phyloP scores from a whole-genome alignment of 1,140 invertebrate species.

The Spodoptera frugiperda region DNA sequence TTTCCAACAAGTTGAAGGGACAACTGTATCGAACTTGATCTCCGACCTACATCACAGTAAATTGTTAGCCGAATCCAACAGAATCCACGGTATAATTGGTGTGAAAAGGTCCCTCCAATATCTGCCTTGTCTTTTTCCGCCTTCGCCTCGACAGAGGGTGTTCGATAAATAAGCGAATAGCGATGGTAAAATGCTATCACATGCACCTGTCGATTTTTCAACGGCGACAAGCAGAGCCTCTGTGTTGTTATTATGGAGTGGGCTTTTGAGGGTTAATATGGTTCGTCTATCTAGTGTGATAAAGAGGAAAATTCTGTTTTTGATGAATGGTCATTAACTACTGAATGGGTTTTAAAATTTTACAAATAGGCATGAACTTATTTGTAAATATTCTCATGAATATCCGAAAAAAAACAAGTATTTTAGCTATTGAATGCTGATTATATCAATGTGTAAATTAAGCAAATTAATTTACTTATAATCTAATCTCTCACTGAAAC shows the following conservation, averaged over 20 bases:
- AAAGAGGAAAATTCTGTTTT: too few species aligned
- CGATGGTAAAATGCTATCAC: constrained; percentile 67
- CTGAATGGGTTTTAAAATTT: too few species aligned
- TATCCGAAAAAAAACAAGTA: too few species aligned
- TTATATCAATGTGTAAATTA: too few species aligned
- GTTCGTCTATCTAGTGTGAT: too few species aligned
- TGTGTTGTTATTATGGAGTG: constrained; percentile 42
- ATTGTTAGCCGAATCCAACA: constrained; percentile 36
- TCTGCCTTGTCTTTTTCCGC: constrained; percentile 58
- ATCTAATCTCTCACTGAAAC: too few species aligned
- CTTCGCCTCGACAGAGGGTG: constrained; percentile 53
- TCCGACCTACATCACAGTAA: constrained; percentile 37
- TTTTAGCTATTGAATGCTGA: too few species aligned
- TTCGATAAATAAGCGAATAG: constrained; percentile 71
- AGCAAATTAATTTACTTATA: too few species aligned
- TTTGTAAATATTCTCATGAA: too few species aligned
- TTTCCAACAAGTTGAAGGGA: not conserved
- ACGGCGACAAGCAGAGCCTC: constrained; percentile 31
- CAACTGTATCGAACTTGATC: constrained; percentile 8
- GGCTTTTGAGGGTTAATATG: constrained; percentile 39
- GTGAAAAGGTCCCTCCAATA: constrained; percentile 45
- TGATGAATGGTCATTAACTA: too few species aligned
- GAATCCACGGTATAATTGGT: constrained; percentile 38
- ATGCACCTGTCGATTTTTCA: constrained; percentile 75
- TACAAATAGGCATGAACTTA: too few species aligned